Conservation (phyloP, 1,140 invertebrate genomes). For the Apocrypta bakeri region DNA sequence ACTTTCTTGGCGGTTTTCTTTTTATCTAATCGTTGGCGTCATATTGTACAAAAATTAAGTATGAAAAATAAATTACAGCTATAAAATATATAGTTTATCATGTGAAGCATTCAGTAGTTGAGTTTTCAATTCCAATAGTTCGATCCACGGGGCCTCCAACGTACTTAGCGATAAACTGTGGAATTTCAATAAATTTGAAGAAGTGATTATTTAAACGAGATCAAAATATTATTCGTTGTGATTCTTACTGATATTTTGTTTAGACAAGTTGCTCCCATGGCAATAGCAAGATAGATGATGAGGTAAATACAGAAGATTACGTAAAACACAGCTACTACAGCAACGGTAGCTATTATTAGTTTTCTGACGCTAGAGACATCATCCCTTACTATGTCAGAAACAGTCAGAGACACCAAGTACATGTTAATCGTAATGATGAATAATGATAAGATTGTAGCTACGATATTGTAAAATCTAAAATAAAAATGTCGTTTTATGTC, state of each 20-base stretch:
- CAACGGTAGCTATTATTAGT: conserved; percentile 72
- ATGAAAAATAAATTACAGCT: background rate
- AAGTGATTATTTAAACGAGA: background rate
- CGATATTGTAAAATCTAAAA: conserved; percentile 80
- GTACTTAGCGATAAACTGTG: conserved; percentile 69
- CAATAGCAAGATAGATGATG: conserved; percentile 80
- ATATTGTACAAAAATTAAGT: background rate
- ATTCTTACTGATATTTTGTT: conserved; percentile 62
- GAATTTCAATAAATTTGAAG: conserved; percentile 34
- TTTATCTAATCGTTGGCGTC: no score
- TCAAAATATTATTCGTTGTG: conserved; percentile 5
- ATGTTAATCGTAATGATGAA: conserved; percentile 88
- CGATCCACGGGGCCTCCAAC: conserved; percentile 65
- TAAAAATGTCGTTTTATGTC: conserved; percentile 32
- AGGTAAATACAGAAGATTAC: conserved; percentile 84
- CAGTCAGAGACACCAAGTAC: conserved; percentile 80
- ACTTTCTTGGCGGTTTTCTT: no score
- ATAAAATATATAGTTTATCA: background rate
- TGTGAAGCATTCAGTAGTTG: conserved; percentile 23
- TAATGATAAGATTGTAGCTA: conserved; percentile 80
- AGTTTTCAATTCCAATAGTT: conserved; percentile 64
- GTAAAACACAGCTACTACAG: conserved; percentile 78
- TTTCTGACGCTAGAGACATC: conserved; percentile 75
- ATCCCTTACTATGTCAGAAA: conserved; percentile 79
- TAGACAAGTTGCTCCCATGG: conserved; percentile 76